Percentiles rank a stretch among this genome's conserved stretches.
These are phyloP conservation scores for Regulus satrapa DNA, from an alignment of 2,113 vertebrate genomes.

Conservation along the genomic window DNA sequence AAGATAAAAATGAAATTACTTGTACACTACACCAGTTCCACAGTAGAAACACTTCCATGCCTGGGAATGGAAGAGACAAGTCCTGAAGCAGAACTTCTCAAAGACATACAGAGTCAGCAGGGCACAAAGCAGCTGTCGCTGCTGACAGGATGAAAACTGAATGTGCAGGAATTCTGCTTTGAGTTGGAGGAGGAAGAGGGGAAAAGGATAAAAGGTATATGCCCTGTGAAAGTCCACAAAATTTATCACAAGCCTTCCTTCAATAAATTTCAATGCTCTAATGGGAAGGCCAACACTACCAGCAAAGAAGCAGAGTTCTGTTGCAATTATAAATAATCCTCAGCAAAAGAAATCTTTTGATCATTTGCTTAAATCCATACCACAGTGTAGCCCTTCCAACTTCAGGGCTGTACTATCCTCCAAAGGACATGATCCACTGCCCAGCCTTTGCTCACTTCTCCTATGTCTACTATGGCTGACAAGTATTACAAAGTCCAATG, in stretches of 20 bases:
- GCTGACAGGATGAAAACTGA: neutral
- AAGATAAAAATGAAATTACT: slow-evolving; percentile 10
- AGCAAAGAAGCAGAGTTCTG: neutral
- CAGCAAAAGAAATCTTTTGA: neutral
- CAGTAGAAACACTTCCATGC: neutral
- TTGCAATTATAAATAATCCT: neutral
- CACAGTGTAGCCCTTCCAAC: neutral
- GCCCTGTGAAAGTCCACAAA: neutral
- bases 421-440: neutral
- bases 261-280: neutral
- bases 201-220: neutral
- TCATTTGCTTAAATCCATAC: neutral
- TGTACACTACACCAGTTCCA: neutral
- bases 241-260: neutral
- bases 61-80: neutral
- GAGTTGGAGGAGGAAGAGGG: neutral
- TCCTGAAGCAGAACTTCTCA: slow-evolving; percentile 20
- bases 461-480: neutral
- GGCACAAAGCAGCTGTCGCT: neutral
- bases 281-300: neutral
- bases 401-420: neutral
- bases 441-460: neutral
- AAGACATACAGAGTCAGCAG: neutral
- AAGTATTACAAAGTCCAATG: neutral
- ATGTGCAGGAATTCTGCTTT: neutral